Evolutionary conservation across 2,888 invertebrate species (phyloP).

Genomic region (Serrognathus titanus): DNA sequence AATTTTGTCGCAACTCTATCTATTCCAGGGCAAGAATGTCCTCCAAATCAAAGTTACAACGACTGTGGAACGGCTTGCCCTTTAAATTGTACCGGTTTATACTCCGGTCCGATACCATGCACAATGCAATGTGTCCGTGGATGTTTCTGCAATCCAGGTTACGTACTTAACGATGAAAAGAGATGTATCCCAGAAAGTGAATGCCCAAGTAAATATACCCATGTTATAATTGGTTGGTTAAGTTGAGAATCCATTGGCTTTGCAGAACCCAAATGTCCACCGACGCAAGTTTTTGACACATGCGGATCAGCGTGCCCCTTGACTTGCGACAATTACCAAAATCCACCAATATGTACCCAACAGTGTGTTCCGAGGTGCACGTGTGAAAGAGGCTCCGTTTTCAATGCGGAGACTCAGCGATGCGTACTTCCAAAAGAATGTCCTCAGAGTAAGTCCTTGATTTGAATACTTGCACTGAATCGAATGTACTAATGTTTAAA

Average conservation of each 20-base stretch:
- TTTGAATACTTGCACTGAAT: too few relatives aligned
- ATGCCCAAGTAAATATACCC: neutral
- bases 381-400: too few relatives aligned
- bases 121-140: constrained; percentile 12
- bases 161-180: constrained; percentile 3
- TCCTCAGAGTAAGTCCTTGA: too few relatives aligned
- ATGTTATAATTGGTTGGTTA: neutral
- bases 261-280: too few relatives aligned
- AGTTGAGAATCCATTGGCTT: neutral
- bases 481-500: too few relatives aligned
- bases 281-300: neutral
- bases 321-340: neutral
- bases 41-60: neutral
- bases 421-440: too few relatives aligned
- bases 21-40: constrained; percentile 1
- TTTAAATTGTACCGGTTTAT: neutral
- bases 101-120: neutral
- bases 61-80: constrained; percentile 15
- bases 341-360: neutral
- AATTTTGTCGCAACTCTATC: too few relatives aligned
- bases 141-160: constrained; percentile 17
- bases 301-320: constrained; percentile 1
- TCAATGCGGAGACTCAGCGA: too few relatives aligned
- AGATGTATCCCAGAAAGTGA: constrained; percentile 4
- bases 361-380: too few relatives aligned